phyloP scores from a whole-genome alignment of 1,140 invertebrate genomes.

The Meloidogyne exigua region DNA sequence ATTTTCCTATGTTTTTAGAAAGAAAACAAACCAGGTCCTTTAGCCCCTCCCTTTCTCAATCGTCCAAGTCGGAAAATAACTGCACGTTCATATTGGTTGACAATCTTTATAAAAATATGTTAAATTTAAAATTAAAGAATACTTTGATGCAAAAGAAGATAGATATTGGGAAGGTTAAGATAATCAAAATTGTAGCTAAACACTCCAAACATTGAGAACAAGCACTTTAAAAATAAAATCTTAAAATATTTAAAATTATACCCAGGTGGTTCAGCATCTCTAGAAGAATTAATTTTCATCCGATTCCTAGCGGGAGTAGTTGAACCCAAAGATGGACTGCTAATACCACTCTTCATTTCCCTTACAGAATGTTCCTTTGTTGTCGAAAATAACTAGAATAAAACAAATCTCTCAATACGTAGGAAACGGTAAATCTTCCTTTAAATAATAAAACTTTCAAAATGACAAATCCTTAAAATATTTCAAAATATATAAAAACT shows the following conservation, averaged over 20 bases:
- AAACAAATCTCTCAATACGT: too few species aligned
- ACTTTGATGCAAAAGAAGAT: conserved; percentile 91
- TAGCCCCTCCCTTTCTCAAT: conserved; percentile 67
- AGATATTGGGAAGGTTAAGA: conserved; percentile 86
- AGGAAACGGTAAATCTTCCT: too few species aligned
- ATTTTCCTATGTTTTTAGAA: too few species aligned
- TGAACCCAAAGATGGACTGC: background rate
- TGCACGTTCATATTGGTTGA: conserved; percentile 65
- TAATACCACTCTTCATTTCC: background rate
- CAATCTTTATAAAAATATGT: conserved; percentile 25
- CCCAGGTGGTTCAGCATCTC: background rate
- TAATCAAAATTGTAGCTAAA: conserved; percentile 25
- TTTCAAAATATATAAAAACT: too few species aligned
- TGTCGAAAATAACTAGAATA: too few species aligned
- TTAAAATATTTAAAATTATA: background rate
- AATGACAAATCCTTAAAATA: too few species aligned
- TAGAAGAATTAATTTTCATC: background rate
- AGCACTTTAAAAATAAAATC: background rate
- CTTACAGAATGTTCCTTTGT: too few species aligned
- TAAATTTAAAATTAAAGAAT: conserved; percentile 52
- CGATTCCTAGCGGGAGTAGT: background rate
- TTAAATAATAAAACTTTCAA: too few species aligned
- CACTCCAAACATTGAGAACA: background rate
- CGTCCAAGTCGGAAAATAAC: conserved; percentile 69
- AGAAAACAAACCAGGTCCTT: conserved; percentile 62